Evolutionary conservation across 2,113 vertebrate species (phyloP).

Genomic region (Atherinomorus stipes): DNA sequence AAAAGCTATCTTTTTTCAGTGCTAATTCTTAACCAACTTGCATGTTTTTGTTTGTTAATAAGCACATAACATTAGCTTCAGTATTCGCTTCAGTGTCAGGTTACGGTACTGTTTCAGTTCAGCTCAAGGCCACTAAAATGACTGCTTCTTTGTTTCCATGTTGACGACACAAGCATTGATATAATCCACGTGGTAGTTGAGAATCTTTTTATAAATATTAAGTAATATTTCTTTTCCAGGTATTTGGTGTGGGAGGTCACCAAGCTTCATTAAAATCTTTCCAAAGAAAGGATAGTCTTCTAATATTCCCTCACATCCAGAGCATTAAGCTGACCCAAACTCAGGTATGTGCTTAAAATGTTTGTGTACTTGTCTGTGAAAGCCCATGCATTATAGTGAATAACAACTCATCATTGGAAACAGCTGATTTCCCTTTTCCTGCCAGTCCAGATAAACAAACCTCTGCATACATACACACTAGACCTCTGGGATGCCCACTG

Average conservation of each 20-base stretch:
- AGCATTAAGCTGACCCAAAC: constrained; percentile 92
- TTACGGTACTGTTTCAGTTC: too few species aligned
- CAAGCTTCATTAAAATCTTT: constrained; percentile 81
- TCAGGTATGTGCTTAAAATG: constrained; percentile 85
- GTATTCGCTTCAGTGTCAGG: not conserved
- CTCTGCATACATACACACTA: constrained; percentile 23
- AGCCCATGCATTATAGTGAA: constrained; percentile 2
- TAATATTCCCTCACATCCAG: constrained; percentile 92
- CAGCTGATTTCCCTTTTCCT: constrained; percentile 62
- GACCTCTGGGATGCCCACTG: constrained; percentile 28
- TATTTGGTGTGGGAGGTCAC: constrained; percentile 91
- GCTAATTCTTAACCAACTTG: not conserved
- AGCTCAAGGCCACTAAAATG: not conserved
- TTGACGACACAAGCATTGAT: not conserved
- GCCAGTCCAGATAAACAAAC: constrained; percentile 46
- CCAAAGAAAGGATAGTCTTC: constrained; percentile 82
- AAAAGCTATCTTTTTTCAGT: too few species aligned
- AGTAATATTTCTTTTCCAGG: constrained; percentile 76
- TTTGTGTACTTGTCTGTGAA: constrained; percentile 20
- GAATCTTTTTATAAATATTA: constrained; percentile 9
- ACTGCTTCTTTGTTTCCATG: constrained; percentile 6
- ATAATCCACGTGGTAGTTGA: not conserved
- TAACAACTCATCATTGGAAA: constrained; percentile 53
- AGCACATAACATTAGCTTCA: not conserved
- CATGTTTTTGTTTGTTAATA: not conserved